Evolutionary conservation across 2,888 invertebrate genomes (phyloP), one percentile per base, ranked within the genome.

Genomic region (Glyphotaelius pellucidus): DNA sequence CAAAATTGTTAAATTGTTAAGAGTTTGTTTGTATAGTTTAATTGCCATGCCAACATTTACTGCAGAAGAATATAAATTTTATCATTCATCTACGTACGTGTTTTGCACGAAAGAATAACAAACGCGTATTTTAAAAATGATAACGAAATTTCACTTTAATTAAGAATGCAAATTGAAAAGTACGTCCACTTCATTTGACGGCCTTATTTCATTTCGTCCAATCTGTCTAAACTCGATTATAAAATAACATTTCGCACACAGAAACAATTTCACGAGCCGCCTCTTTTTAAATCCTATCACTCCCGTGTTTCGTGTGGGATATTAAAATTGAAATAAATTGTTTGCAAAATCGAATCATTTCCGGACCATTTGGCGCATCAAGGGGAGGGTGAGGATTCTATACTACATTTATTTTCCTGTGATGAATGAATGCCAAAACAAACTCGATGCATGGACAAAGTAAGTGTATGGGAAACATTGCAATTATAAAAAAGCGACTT

Each of bases 281-380:
- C 91, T 81, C 88, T 80, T 90, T 92, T 92, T 32, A 47, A 32
- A n/a, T 92, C 79, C 42, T 80, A 81, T 89, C 86, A 79, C 42
- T 90, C 88, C 80, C 80, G 35, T 35, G 42, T 90, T 92, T 90
- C 83, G 35, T 90, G 47, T 35, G 25, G 31, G 31, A 86, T 52
- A 91, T 30, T 67, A 88, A 93, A 93, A 93, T 93, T 92, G 92
- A 93, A 93, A 92, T 91, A 93, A 93, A 92, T 93, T 92, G 93
- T 90, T 92, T 92, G 93, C 91, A 85, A 92, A 93, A 93, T 93
- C 90, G 92, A 92, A 91, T 93, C 85, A 92, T 83, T 92, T 90
- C 80, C 92, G 84, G 35, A 80, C 92, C 92, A 93, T 93, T 93
- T 90, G 88, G 84, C 91, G 42, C 90, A 90, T 92, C 91, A 91